These are phyloP conservation scores for Oppia nitens DNA, from an alignment of 1,140 invertebrate species.

Conservation along the genomic window DNA sequence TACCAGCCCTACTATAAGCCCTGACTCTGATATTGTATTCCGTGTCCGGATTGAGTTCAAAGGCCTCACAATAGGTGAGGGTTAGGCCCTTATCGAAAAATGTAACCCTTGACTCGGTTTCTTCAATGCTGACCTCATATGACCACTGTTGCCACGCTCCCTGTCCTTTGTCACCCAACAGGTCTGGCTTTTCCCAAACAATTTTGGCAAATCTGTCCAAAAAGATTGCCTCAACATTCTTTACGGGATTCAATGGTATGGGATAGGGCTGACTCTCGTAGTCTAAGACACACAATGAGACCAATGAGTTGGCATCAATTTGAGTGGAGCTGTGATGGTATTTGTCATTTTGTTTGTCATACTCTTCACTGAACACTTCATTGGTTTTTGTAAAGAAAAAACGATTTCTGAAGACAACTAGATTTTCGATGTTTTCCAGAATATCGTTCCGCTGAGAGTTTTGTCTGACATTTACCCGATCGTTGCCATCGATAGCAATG, in stretches of 20 bases:
- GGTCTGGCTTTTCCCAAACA: constrained; percentile 54
- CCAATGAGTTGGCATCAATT: background rate
- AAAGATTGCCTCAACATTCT: constrained; percentile 54
- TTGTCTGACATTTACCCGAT: constrained; percentile 45
- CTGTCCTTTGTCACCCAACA: constrained; percentile 42
- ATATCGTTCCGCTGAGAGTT: constrained; percentile 50
- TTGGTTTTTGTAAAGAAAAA: constrained; percentile 66
- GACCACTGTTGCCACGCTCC: constrained; percentile 68
- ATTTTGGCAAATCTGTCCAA: constrained; percentile 46
- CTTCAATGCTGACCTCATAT: constrained; percentile 56
- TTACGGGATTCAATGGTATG: constrained; percentile 52
- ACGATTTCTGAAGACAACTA: constrained; percentile 52
- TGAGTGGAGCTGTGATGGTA: constrained; percentile 52
- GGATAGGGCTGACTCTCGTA: constrained; percentile 14
- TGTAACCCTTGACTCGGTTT: constrained; percentile 23
- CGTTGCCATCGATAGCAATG: constrained; percentile 60
- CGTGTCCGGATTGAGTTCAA: constrained; percentile 45
- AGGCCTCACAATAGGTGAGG: constrained; percentile 13
- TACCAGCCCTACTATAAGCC: constrained; percentile 51
- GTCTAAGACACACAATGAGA: constrained; percentile 6
- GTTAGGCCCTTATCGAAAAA: constrained; percentile 12
- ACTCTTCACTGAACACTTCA: constrained; percentile 50
- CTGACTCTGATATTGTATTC: constrained; percentile 57
- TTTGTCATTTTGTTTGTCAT: constrained; percentile 33
- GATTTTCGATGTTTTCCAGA: constrained; percentile 54